These are phyloP conservation scores for Gymnocephalus cernua DNA, from an alignment of 2,113 vertebrate genomes.

Conservation along the genomic window DNA sequence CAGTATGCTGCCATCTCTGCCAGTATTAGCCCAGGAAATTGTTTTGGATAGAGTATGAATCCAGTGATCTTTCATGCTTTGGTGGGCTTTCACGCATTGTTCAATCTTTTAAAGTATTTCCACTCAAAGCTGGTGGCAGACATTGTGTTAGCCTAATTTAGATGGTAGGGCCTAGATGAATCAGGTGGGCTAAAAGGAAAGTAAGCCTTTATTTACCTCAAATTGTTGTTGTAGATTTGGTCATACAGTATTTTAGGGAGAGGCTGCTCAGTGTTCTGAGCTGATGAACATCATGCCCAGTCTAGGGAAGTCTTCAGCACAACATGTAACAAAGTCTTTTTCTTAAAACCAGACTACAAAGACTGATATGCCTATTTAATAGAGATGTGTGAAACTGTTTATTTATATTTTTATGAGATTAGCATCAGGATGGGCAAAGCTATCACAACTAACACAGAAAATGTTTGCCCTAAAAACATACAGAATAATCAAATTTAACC, in stretches of 20 bases:
- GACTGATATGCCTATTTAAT: neutral
- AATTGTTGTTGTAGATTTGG: neutral
- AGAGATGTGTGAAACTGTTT: neutral
- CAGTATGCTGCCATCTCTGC: too few relatives aligned
- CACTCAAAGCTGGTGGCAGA: too few relatives aligned
- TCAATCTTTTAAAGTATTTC: too few relatives aligned
- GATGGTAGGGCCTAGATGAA: too few relatives aligned
- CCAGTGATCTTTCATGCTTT: too few relatives aligned
- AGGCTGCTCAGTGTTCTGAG: neutral
- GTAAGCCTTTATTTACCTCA: neutral
- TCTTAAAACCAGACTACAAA: neutral
- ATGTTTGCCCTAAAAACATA: neutral
- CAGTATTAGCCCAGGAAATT: too few relatives aligned
- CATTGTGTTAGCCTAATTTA: too few relatives aligned
- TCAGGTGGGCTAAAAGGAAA: too few relatives aligned
- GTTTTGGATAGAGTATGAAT: too few relatives aligned
- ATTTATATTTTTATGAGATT: neutral
- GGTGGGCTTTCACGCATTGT: too few relatives aligned
- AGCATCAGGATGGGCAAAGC: neutral
- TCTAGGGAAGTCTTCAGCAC: neutral
- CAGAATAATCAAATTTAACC: neutral
- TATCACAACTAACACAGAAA: neutral
- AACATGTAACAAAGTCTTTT: neutral
- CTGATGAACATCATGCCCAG: neutral
- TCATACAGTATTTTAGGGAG: neutral